phyloP scores from a whole-genome alignment of 2,797 vertebrate species.

The Tapirus indicus region DNA sequence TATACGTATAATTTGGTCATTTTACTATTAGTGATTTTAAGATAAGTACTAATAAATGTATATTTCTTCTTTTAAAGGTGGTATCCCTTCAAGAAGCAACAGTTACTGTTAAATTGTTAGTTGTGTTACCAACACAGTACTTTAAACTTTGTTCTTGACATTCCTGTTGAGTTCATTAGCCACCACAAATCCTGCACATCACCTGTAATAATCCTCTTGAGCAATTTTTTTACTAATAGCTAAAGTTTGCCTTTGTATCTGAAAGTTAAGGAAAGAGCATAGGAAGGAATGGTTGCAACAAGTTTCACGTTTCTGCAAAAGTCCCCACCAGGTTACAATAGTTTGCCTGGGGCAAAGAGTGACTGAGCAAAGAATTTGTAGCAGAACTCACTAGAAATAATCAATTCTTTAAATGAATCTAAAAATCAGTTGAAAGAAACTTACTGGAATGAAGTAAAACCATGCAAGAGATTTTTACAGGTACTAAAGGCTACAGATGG shows the following conservation, averaged over 20 bases:
- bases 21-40: neutral
- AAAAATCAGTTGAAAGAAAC: neutral
- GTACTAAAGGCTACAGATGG: neutral
- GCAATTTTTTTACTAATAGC: neutral
- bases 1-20: neutral
- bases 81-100: neutral
- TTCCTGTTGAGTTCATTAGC: neutral
- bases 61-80: neutral
- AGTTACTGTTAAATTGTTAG: neutral
- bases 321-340: neutral
- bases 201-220: neutral
- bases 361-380: neutral
- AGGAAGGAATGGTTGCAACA: neutral
- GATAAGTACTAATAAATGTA: neutral
- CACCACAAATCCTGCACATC: neutral
- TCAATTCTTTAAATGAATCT: neutral
- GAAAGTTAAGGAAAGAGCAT: neutral
- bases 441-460: neutral
- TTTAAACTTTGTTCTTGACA: neutral
- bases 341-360: neutral
- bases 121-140: neutral
- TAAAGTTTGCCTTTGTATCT: neutral
- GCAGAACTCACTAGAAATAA: neutral
- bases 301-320: neutral
- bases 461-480: neutral